Conservation (phyloP, 2,113 vertebrate genomes). For the Bubo scandiacus region DNA sequence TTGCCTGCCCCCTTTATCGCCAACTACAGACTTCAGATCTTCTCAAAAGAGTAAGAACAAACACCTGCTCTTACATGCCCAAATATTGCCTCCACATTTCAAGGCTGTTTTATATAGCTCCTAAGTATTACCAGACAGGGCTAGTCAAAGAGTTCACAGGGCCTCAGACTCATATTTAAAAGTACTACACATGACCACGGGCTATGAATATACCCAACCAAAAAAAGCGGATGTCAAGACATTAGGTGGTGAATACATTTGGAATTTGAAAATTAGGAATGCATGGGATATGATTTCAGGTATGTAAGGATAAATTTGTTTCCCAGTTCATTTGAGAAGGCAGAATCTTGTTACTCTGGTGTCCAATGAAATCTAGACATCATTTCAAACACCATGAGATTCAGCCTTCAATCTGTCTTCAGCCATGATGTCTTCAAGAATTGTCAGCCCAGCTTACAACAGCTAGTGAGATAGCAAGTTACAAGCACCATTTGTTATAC, state of each 20-base stretch:
- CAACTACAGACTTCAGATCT: not conserved
- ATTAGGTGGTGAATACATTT: not conserved
- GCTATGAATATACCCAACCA: not conserved
- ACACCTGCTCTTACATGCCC: not conserved
- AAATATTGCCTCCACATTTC: not conserved
- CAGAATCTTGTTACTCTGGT: not conserved
- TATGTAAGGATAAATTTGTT: not conserved
- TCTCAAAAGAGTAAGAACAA: constrained; percentile 3
- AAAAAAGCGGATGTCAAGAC: not conserved
- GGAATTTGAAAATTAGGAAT: not conserved
- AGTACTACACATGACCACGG: not conserved
- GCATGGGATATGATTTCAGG: not conserved
- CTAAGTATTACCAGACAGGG: not conserved
- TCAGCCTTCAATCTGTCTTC: not conserved
- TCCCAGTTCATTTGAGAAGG: not conserved
- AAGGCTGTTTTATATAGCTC: not conserved
- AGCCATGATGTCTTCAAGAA: not conserved
- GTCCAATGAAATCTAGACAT: not conserved
- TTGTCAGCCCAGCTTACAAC: not conserved
- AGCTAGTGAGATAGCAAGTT: not conserved
- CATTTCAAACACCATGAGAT: not conserved
- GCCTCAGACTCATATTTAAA: not conserved
- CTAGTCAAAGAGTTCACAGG: not conserved
- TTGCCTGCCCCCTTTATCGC: constrained; percentile 3
- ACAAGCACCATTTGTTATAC: not conserved